Percentiles rank a stretch among this genome's conserved stretches.
These are phyloP conservation scores for Lapara coniferarum DNA, from an alignment of 2,888 invertebrate genomes.

Conservation along the genomic window DNA sequence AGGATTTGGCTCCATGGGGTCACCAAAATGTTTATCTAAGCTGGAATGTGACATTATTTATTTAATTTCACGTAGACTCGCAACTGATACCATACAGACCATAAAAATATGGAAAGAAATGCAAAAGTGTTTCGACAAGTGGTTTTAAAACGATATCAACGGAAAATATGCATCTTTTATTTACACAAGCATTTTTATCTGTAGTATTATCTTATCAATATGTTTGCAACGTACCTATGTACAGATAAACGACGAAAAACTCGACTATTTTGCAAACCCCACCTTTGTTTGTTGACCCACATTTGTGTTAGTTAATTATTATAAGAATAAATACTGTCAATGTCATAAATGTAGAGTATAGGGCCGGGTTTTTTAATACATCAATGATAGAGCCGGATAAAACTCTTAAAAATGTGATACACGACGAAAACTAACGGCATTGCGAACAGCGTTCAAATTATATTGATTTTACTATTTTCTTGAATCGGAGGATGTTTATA, in stretches of 20 bases:
- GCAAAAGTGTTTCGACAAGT: constrained; percentile 53
- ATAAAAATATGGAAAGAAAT: constrained; percentile 41
- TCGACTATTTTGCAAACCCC: constrained; percentile 73
- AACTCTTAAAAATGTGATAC: no score
- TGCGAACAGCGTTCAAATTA: no score
- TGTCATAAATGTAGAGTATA: not conserved
- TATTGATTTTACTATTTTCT: no score
- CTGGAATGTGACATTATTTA: no score
- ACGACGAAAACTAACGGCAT: no score
- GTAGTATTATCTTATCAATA: constrained; percentile 71
- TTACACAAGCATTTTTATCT: constrained; percentile 59
- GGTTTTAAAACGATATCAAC: constrained; percentile 54
- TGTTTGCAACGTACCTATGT: constrained; percentile 71
- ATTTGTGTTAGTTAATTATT: constrained; percentile 64
- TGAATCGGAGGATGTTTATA: not conserved
- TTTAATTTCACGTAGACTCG: no score
- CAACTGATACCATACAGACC: not conserved
- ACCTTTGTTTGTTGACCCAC: constrained; percentile 79
- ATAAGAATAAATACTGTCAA: constrained; percentile 43
- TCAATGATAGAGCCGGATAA: no score
- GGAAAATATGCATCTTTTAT: constrained; percentile 78
- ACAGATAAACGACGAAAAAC: constrained; percentile 68
- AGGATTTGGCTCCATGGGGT: no score
- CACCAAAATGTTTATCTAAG: no score
- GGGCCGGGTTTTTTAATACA: no score